Base-by-base conservation (phyloP, 2,113 vertebrate species). In the Osmerus eperlanus region DNA sequence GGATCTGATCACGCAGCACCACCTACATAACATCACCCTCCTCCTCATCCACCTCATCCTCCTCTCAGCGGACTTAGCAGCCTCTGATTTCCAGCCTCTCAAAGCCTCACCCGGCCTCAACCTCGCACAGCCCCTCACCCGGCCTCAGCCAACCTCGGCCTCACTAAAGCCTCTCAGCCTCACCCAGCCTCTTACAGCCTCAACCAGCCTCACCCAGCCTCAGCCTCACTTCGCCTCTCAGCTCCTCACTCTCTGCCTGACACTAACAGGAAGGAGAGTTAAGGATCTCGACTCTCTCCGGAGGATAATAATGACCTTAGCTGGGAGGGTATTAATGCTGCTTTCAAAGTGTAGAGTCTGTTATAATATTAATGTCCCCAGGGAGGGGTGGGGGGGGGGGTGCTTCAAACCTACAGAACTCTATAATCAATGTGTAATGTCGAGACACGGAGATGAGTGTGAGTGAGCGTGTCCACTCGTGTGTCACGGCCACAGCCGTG, bases 311-410 rank as follows among this genome's bases (percentile, higher is more conserved):
- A 41, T 41, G 36, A 41, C 36, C 36, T 41, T 79, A 81, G 69
- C 71, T 53, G 23, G 58, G 56, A 19, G 19, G 66, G 73, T 72
- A 77, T 70, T 72, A 79, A 80, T 70, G 60, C 32, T 6, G 58
- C 67, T 75, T 73, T 85, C 62, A 41, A 52, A 71, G 69, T 55
- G 47, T 55, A 32, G 36, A 60, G 65, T 74, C 71, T 83, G 70
- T 78, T 83, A 78, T 77, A 79, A 72, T 73, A 72, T 77, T 81
- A 79, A 74, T 72, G 72, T 78, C 70, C 67, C 67, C 28, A n/a
- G 73, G 75, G 77, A 76, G 83, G 72, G 51, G 56, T 23, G 73
- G 76, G 74, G 78, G 76, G 74, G 78, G 83, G 71, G 51, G 56
- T 75, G 66, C 74, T 77, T 83, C 76, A 71, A 62, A 77, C 73